A percentile compares a stretch with the other conserved stretches of the same genome.
Conservation (phyloP, 2,113 vertebrate species). For the Mesocricetus auratus region DNA sequence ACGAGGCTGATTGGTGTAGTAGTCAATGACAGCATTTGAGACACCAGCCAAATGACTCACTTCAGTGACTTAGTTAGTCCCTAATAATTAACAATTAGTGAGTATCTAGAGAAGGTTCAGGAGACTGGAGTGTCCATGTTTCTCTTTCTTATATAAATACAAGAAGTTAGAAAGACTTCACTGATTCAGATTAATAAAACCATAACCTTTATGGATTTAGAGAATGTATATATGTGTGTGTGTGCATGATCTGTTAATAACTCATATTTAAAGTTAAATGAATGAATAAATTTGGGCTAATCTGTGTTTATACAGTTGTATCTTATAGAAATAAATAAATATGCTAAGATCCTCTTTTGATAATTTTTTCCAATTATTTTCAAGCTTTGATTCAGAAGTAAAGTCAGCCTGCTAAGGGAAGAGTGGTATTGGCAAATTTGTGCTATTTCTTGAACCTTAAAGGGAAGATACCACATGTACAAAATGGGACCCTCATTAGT, state of each 20-base stretch:
- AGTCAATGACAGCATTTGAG: conserved; percentile 94
- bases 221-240: background rate
- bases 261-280: conserved; percentile 53
- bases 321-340: conserved; percentile 26
- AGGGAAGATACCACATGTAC: conserved; percentile 85
- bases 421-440: conserved; percentile 79
- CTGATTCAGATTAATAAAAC: conserved; percentile 80
- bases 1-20: conserved; percentile 94
- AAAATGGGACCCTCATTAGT: conserved; percentile 86
- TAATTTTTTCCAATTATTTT: conserved; percentile 65
- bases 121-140: conserved; percentile 82
- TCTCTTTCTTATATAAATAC: conserved; percentile 84
- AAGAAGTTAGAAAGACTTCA: conserved; percentile 75
- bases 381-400: conserved; percentile 79
- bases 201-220: conserved; percentile 61
- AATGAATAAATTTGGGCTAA: conserved; percentile 48
- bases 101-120: conserved; percentile 87
- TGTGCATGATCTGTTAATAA: conserved; percentile 56
- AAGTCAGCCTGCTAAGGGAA: conserved; percentile 79
- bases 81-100: conserved; percentile 95
- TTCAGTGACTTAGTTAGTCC: conserved; percentile 92
- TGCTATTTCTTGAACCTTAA: conserved; percentile 84
- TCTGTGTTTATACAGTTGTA: conserved; percentile 23
- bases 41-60: conserved; percentile 92
- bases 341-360: conserved; percentile 14